Base-by-base conservation (phyloP, 2,888 invertebrate genomes). In the Eurytoma californica region DNA sequence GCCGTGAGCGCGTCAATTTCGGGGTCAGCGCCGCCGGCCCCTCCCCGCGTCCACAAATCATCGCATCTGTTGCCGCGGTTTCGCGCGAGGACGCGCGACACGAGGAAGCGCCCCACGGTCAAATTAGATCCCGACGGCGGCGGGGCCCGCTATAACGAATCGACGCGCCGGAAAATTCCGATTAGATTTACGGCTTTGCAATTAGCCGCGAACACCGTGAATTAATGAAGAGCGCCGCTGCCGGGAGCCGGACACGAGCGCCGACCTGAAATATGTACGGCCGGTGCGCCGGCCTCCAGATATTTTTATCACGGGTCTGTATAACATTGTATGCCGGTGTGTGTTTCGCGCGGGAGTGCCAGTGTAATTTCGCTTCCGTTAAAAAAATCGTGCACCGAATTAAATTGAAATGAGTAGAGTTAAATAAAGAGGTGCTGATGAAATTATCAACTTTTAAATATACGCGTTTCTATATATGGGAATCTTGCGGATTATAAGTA, bases 11-110 rank as follows among this genome's bases (percentile, higher is more conserved):
- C 82, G 82, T 84, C 82, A 83, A 82, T 82, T 74, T 79, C 53
- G 69, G 83, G 80, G 72, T 76, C 82, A 82, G 77, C 81, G 83
- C 83, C 83, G 82, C 82, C 53, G 53, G 13, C 12, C 7, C 9
- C 12, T n/a, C 9, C 12, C 12, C 77, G 66, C 76, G 61, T 85
- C 83, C 86, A 88, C 87, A 86, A 88, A 88, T 88, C 86, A 87
- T 85, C 84, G 85, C 86, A 87, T 86, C 87, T 87, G 86, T 84
- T 86, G 84, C 85, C 84, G 87, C 82, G 86, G 87, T 86, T 86
- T 88, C 85, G 16, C 55, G 18, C 51, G 13, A 14, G 2, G 28
- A 24, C 24, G 24, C 24, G 24, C 24, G 16, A 60, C 47, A 47
- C 47, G 9, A 20, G 49, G 58, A 14, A 20, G 47, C 16, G 24